phyloP scores from a whole-genome alignment of 1,140 invertebrate genomes.

The Hestina assimilis region DNA sequence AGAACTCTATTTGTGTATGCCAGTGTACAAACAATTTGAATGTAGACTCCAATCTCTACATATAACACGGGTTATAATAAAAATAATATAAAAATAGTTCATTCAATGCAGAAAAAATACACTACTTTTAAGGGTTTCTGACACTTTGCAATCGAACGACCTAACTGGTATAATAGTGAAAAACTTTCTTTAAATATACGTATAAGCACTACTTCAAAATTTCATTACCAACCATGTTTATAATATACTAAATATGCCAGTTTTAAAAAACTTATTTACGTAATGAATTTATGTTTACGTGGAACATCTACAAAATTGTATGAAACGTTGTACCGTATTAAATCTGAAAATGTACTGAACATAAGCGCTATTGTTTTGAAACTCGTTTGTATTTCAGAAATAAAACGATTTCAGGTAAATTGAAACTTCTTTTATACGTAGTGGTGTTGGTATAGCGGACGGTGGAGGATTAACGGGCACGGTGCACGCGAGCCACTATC shows the following conservation, averaged over 20 bases:
- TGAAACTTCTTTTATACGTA: conserved; percentile 67
- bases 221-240: no score
- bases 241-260: no score
- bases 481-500: conserved; percentile 63
- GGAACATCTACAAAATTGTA: background rate
- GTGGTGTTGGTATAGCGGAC: conserved; percentile 38
- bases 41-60: no score
- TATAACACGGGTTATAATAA: no score
- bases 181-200: no score
- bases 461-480: conserved; percentile 54
- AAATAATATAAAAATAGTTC: no score
- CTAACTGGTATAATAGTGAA: no score
- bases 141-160: no score
- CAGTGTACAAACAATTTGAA: no score
- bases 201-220: no score
- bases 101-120: no score
- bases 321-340: conserved; percentile 6
- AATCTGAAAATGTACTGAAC: conserved; percentile 11
- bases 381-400: conserved; percentile 14
- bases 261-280: background rate
- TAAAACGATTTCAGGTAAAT: conserved; percentile 62
- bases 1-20: conserved; percentile 14
- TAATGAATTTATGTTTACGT: background rate
- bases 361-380: conserved; percentile 9
- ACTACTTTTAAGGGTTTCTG: no score